These are phyloP conservation scores for Chamaea fasciata DNA, from an alignment of 2,113 vertebrate species.

Conservation along the genomic window DNA sequence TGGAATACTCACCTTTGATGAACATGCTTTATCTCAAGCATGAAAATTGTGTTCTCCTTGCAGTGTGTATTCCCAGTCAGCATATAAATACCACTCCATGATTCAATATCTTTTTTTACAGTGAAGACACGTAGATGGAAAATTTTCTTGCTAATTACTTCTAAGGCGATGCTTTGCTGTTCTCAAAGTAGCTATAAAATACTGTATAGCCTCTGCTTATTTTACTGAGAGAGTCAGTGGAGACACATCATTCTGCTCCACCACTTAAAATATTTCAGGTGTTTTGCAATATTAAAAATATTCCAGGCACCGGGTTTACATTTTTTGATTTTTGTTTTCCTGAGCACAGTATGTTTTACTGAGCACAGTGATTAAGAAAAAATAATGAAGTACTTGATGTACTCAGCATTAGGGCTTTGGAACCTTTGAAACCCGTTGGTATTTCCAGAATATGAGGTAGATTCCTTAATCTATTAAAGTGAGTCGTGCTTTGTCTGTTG, in stretches of 20 bases:
- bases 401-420: neutral
- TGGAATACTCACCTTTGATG: neutral
- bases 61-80: neutral
- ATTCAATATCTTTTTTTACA: neutral
- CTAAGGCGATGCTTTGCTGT: neutral
- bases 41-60: neutral
- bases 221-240: neutral
- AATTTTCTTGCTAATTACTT: slow-evolving; percentile 1
- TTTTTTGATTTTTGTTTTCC: neutral
- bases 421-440: neutral
- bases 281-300: neutral
- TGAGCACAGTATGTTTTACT: neutral
- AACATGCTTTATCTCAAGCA: neutral
- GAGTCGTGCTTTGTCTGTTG: neutral
- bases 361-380: neutral
- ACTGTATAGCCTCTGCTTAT: neutral
- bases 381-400: neutral
- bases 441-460: neutral
- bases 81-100: neutral
- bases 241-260: neutral
- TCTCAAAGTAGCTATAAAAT: neutral
- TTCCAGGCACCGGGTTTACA: neutral
- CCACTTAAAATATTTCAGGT: neutral
- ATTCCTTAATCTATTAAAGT: neutral
- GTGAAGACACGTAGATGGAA: neutral